Conservation (phyloP, 2,888 invertebrate genomes). For the Pterobdella sp. region DNA sequence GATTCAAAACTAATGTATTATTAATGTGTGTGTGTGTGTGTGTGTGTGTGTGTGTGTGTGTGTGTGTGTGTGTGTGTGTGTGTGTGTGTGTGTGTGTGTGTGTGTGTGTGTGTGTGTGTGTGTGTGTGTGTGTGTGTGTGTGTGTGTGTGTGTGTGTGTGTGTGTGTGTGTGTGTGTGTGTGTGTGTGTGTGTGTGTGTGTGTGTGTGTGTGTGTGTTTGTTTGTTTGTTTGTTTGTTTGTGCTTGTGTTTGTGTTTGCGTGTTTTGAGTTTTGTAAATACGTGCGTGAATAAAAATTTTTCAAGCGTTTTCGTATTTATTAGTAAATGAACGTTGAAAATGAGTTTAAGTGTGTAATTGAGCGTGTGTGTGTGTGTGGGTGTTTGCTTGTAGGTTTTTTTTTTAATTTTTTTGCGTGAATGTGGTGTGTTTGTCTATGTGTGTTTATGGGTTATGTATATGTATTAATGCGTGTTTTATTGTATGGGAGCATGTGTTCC, state of each 20-base stretch:
- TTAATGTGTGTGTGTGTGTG: not conserved
- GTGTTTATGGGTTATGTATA: no score
- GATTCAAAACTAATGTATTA: no score
- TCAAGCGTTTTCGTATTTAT: no score
- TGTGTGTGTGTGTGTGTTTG: not conserved
- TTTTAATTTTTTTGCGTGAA: not conserved
- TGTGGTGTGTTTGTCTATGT: no score
- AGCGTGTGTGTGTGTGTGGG: not conserved
- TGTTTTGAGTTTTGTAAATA: not conserved
- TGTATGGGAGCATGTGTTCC: no score
- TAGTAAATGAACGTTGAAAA: no score
- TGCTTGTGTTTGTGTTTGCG: constrained; percentile 6
- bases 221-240: not conserved
- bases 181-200: not conserved
- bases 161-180: not conserved
- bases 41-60: not conserved
- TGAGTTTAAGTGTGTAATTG: not conserved
- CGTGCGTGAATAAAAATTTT: no score
- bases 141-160: constrained; percentile 11
- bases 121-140: constrained; percentile 16
- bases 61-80: constrained; percentile 1
- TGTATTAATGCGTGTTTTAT: no score
- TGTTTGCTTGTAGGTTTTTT: not conserved
- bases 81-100: not conserved
- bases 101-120: constrained; percentile 14